Conservation (phyloP, 2,888 invertebrate species). For the Seira sanloemensis region DNA sequence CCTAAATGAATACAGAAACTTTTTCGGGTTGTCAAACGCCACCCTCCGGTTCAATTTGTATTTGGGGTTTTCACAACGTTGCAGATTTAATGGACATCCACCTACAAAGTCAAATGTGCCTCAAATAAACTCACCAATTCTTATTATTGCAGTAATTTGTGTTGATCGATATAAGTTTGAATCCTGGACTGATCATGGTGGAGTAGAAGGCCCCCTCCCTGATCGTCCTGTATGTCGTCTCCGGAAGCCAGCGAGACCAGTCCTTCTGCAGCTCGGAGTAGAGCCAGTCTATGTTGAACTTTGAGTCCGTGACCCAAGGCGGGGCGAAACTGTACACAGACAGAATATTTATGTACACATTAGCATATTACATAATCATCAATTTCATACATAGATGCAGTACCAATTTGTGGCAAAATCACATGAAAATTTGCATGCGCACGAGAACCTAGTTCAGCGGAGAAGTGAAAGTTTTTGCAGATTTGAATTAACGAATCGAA, state of each 20-base stretch:
- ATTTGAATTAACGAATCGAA: no score
- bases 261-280: constrained; percentile 92
- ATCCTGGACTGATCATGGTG: constrained; percentile 90
- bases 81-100: no score
- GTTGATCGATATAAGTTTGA: constrained; percentile 94
- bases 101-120: no score
- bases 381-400: no score
- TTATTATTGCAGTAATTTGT: constrained; percentile 97
- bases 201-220: constrained; percentile 93
- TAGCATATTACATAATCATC: background rate
- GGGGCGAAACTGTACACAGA: constrained; percentile 82
- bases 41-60: no score
- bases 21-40: no score
- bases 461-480: no score
- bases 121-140: constrained; percentile 86
- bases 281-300: constrained; percentile 90
- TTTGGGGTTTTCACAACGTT: no score
- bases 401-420: no score
- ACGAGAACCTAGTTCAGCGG: no score
- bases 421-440: no score
- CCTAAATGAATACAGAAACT: no score
- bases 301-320: constrained; percentile 87
- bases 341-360: background rate
- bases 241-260: constrained; percentile 94
- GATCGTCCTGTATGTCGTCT: constrained; percentile 90